These are phyloP conservation scores for Macropus fuliginosus DNA, from an alignment of 2,797 vertebrate genomes.

Conservation along the genomic window DNA sequence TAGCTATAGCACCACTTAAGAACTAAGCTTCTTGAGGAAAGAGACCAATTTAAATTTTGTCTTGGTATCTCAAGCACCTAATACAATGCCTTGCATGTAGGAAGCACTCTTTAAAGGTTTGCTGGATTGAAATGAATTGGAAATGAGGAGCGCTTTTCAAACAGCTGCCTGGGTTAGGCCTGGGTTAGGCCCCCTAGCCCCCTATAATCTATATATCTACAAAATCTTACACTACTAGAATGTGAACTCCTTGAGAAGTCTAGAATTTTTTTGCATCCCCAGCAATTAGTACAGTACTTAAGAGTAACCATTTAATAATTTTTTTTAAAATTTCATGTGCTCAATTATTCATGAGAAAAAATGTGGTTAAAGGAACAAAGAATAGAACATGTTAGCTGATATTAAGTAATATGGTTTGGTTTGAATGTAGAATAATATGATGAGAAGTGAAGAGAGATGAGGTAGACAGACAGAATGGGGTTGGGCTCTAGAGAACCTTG, in stretches of 20 bases:
- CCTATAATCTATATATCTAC: too few species aligned
- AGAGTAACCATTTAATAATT: not conserved
- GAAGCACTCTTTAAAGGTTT: not conserved
- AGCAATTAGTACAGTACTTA: not conserved
- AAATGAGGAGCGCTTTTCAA: not conserved
- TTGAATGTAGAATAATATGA: not conserved
- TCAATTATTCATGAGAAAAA: not conserved
- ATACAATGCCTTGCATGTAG: not conserved
- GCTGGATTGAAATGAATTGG: not conserved
- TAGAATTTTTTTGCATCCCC: not conserved
- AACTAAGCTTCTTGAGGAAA: not conserved
- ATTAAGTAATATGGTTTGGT: not conserved
- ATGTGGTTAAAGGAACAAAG: not conserved
- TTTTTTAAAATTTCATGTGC: not conserved
- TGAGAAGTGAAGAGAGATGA: not conserved
- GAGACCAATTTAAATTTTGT: not conserved
- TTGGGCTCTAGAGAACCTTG: not conserved
- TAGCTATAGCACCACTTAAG: not conserved
- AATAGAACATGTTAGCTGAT: not conserved
- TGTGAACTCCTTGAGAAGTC: not conserved
- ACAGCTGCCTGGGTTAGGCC: not conserved
- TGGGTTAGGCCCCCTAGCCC: accelerated
- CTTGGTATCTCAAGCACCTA: not conserved
- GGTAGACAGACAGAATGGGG: not conserved
- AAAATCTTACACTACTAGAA: not conserved